Conservation (phyloP, 1,140 invertebrate species). For the Dreissena polymorpha region DNA sequence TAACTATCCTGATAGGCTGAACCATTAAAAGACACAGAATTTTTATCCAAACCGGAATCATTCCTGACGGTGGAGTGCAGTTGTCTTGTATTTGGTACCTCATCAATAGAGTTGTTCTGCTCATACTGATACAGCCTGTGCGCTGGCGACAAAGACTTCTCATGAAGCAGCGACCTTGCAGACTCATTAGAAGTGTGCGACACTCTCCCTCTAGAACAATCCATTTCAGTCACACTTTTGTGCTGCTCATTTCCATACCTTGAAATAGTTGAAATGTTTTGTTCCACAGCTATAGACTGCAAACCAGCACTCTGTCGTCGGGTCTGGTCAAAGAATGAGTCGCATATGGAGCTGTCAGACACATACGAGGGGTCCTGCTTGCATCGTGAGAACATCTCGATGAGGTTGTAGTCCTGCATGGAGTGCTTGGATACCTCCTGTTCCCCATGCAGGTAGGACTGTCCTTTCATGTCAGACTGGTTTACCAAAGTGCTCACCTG, state of each 20-base stretch:
- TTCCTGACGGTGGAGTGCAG: background rate
- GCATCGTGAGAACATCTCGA: conserved; percentile 45
- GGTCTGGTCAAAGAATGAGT: conserved; percentile 35
- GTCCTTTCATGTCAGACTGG: background rate
- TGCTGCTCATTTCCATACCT: conserved; percentile 23
- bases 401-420: conserved; percentile 37
- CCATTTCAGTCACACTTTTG: conserved; percentile 1
- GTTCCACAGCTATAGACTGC: conserved; percentile 11
- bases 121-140: conserved; percentile 2
- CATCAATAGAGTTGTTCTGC: background rate
- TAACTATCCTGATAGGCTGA: background rate
- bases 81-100: background rate
- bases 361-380: conserved; percentile 46
- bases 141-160: background rate
- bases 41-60: background rate
- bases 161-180: conserved; percentile 16
- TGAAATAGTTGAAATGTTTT: background rate
- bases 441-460: background rate
- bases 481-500: background rate
- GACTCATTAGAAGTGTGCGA: conserved; percentile 29
- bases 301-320: conserved; percentile 4
- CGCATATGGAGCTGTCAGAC: conserved; percentile 30
- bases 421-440: conserved; percentile 17
- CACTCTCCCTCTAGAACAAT: background rate
- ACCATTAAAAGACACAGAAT: background rate